Evolutionary conservation across 92 coral and sea anemone genomes (phyloP).

Genomic region (Parazoanthus atlanticus): DNA sequence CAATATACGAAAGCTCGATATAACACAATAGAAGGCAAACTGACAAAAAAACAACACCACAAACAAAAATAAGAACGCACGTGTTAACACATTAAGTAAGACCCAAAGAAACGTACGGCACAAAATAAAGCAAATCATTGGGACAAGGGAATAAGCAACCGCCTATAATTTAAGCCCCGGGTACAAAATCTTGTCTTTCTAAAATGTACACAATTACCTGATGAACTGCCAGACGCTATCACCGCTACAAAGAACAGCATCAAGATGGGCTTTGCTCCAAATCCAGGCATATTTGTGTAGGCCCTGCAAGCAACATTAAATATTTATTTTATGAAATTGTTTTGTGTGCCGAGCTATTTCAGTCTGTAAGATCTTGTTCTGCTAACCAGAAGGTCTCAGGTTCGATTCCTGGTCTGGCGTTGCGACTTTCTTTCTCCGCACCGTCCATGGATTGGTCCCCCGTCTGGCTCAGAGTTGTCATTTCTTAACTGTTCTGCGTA

Average conservation of each 20-base stretch:
- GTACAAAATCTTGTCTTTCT: too few relatives aligned
- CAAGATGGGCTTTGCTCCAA: not conserved
- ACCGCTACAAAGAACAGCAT: not conserved
- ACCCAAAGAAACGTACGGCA: not conserved
- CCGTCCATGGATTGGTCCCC: too few relatives aligned
- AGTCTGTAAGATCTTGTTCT: too few relatives aligned
- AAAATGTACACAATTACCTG: not conserved
- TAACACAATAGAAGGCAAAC: not conserved
- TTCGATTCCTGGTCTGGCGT: too few relatives aligned
- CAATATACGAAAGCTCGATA: not conserved
- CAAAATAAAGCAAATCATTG: too few relatives aligned
- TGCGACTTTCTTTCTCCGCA: too few relatives aligned
- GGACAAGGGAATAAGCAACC: not conserved
- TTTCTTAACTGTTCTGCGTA: too few relatives aligned
- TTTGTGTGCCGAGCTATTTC: too few relatives aligned
- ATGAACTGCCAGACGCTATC: not conserved
- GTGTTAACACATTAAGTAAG: too few relatives aligned
- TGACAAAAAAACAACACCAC: not conserved
- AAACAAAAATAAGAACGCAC: not conserved
- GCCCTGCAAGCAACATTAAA: not conserved
- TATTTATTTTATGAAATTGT: too few relatives aligned
- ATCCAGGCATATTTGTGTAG: not conserved
- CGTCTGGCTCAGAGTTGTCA: too few relatives aligned
- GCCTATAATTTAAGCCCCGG: not conserved
- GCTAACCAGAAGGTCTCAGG: too few relatives aligned